These are phyloP conservation scores for Nesometra sesokonis DNA, from an alignment of 35 echinoderm and acorn worm genomes.

Conservation along the genomic window DNA sequence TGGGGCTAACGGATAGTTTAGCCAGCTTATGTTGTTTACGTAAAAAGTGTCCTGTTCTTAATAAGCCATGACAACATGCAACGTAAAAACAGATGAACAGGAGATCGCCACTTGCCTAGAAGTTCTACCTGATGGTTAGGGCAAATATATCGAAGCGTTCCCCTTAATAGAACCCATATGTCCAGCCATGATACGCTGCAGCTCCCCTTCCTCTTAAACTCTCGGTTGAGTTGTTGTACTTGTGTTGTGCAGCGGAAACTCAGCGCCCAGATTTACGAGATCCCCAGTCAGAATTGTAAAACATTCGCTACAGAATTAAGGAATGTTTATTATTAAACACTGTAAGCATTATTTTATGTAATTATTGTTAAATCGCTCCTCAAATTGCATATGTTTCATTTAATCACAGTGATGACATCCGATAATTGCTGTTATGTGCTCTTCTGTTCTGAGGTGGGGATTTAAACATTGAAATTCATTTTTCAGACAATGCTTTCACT, in stretches of 20 bases:
- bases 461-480: too few species aligned
- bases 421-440: too few species aligned
- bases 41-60: not conserved
- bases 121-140: not conserved
- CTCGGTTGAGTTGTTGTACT: not conserved
- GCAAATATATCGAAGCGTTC: not conserved
- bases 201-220: not conserved
- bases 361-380: too few species aligned
- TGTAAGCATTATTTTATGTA: too few species aligned
- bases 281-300: not conserved
- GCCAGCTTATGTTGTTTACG: not conserved
- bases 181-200: not conserved
- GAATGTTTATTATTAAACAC: too few species aligned
- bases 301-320: too few species aligned
- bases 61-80: not conserved
- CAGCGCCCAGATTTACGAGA: not conserved
- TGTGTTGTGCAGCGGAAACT: not conserved
- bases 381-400: too few species aligned
- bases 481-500: too few species aligned
- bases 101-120: not conserved
- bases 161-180: not conserved
- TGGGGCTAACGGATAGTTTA: not conserved
- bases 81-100: not conserved
- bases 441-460: too few species aligned
- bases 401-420: too few species aligned